Evolutionary conservation across 2,113 vertebrate genomes (phyloP).

Genomic region (Sciurus niger): DNA sequence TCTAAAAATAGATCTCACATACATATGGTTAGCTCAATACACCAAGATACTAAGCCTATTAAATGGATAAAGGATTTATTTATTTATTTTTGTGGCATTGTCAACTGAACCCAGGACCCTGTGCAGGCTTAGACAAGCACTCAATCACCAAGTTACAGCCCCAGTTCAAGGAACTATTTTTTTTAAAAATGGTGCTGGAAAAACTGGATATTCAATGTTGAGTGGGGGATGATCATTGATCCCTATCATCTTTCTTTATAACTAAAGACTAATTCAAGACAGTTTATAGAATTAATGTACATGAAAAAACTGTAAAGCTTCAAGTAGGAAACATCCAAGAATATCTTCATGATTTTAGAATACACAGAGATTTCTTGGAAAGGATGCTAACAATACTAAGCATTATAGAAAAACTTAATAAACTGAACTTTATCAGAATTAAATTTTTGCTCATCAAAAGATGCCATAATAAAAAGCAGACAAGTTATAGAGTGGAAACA

Average conservation of each 20-base stretch:
- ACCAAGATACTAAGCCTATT: constrained; percentile 8
- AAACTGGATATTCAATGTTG: background rate
- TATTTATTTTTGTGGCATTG: background rate
- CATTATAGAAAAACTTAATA: background rate
- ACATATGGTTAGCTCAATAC: background rate
- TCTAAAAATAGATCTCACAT: constrained; percentile 2
- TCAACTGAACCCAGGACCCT: background rate
- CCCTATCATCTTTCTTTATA: constrained; percentile 2
- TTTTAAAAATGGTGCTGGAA: background rate
- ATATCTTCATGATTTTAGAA: background rate
- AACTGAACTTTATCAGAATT: background rate
- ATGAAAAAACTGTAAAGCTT: background rate
- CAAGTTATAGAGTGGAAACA: background rate
- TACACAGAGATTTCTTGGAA: background rate
- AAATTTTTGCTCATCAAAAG: constrained; percentile 41
- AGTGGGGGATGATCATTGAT: background rate
- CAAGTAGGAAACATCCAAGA: background rate
- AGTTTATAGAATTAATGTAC: background rate
- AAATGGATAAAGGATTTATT: background rate
- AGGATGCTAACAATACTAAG: constrained; percentile 22
- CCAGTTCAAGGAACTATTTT: background rate
- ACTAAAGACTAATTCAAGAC: constrained; percentile 7
- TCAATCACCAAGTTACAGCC: background rate
- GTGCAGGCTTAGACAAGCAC: background rate
- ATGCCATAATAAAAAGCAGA: background rate